Conservation (phyloP, 2,113 vertebrate species). For the Emydocephalus ijimae region DNA sequence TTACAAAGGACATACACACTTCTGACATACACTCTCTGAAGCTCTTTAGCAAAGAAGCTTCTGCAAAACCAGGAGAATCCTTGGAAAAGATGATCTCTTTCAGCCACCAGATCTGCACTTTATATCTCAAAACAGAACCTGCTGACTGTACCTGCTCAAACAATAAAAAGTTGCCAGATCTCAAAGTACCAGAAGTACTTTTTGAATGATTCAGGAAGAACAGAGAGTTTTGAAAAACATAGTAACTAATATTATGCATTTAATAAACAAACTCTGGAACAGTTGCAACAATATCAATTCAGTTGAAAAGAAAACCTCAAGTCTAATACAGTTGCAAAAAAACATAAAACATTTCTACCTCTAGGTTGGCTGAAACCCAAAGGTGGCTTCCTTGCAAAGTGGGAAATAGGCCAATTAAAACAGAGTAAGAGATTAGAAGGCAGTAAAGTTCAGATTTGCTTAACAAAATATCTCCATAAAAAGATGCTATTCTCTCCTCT, state of each 20-base stretch:
- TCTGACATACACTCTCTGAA: neutral
- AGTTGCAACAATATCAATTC: neutral
- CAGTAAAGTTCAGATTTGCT: neutral
- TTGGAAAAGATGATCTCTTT: neutral
- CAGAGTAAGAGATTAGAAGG: neutral
- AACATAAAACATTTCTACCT: neutral
- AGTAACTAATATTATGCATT: neutral
- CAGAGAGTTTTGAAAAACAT: neutral
- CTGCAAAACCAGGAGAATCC: neutral
- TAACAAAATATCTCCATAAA: neutral
- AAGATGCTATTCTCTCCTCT: too few relatives aligned
- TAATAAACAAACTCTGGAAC: neutral
- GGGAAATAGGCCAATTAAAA: neutral
- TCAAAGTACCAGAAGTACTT: neutral
- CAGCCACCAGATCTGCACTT: neutral
- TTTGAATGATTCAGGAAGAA: neutral
- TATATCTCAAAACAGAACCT: neutral
- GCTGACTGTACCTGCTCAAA: neutral
- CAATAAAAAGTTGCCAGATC: neutral
- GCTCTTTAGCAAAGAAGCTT: neutral
- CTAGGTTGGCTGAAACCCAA: neutral
- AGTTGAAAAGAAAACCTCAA: neutral
- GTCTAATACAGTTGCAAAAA: neutral
- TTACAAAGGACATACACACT: neutral
- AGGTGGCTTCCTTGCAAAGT: neutral